A percentile compares a stretch with the other conserved stretches of the same genome.
Evolutionary conservation across 1,140 invertebrate genomes (phyloP).

Genomic region (Drepana arcuata): DNA sequence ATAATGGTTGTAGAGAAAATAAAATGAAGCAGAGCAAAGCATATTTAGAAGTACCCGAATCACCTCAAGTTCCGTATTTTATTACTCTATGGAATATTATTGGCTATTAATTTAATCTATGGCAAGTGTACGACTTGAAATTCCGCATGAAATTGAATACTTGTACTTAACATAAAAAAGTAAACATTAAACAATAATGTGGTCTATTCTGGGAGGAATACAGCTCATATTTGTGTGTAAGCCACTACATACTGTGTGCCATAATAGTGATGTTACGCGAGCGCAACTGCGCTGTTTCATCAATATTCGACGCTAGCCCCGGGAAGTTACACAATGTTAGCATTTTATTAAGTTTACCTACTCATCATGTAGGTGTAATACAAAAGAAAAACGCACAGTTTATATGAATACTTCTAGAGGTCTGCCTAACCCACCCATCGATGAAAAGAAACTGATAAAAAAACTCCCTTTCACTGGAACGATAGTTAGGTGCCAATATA

Average conservation of each 20-base stretch:
- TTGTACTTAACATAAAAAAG: background rate
- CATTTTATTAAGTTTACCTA: constrained; percentile 4
- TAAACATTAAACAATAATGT: background rate
- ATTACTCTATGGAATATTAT: too few species aligned
- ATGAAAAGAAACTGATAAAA: background rate
- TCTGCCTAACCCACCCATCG: too few species aligned
- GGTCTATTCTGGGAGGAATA: background rate
- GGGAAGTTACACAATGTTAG: constrained; percentile 1
- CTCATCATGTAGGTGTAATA: background rate
- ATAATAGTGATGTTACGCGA: too few species aligned
- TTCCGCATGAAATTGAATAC: too few species aligned
- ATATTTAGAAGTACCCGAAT: too few species aligned
- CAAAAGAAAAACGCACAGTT: background rate
- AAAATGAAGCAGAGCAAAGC: too few species aligned
- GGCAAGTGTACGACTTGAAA: too few species aligned
- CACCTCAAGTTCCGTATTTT: too few species aligned
- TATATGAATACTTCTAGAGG: background rate
- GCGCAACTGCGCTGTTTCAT: constrained; percentile 1
- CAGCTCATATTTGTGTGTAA: background rate
- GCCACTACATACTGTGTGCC: too few species aligned
- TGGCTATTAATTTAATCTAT: too few species aligned
- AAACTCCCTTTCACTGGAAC: background rate
- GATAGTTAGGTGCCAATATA: too few species aligned
- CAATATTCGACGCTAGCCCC: constrained; percentile 4
- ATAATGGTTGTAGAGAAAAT: too few species aligned